phyloP scores from a whole-genome alignment of 2,113 vertebrate species.

The Jacana jacana region DNA sequence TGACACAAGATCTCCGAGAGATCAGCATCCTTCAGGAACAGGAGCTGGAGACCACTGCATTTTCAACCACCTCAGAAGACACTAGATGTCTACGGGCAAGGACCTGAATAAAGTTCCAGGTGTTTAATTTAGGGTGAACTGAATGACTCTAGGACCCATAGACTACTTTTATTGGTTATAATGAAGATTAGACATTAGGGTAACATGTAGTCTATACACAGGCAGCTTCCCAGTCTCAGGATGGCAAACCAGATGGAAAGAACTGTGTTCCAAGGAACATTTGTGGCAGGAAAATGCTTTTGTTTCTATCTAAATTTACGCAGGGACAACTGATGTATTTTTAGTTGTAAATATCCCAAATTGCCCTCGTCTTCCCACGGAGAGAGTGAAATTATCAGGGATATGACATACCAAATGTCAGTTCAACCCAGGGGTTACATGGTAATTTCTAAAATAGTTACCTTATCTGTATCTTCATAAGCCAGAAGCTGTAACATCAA shows the following conservation, averaged over 20 bases:
- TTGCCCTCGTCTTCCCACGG: neutral
- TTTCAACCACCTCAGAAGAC: neutral
- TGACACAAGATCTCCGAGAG: neutral
- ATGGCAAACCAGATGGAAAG: neutral
- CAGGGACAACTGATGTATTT: neutral
- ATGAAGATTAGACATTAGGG: neutral
- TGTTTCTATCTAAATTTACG: neutral
- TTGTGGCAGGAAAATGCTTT: neutral
- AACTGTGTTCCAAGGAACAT: neutral
- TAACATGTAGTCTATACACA: neutral
- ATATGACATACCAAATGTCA: neutral
- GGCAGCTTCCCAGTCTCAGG: neutral
- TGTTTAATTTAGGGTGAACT: neutral
- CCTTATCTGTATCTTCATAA: neutral
- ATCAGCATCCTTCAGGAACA: neutral
- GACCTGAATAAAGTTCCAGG: neutral
- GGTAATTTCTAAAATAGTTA: neutral
- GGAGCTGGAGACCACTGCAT: neutral
- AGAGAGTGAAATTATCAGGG: neutral
- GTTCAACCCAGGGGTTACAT: neutral
- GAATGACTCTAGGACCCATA: neutral
- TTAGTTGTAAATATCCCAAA: neutral
- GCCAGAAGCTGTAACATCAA: neutral
- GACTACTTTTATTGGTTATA: neutral
- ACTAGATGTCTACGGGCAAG: neutral